Conservation (phyloP, 2,113 vertebrate genomes). For the Blennius ocellaris region DNA sequence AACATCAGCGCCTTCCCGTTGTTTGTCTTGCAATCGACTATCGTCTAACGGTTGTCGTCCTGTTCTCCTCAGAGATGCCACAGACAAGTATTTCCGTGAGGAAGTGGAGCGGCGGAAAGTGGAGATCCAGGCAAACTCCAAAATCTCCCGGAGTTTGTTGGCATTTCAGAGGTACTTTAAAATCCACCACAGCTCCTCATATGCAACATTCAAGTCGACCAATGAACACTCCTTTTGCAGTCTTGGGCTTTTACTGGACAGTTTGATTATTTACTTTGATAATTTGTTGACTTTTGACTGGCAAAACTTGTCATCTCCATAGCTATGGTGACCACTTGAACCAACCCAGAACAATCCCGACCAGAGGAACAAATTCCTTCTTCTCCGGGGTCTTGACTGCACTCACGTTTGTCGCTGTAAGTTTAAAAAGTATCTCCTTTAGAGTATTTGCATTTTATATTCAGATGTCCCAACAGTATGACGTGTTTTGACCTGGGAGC, state of each 20-base stretch:
- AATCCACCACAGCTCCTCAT: background rate
- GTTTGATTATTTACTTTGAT: too few species aligned
- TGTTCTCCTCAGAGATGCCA: constrained; percentile 85
- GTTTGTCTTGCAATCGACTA: background rate
- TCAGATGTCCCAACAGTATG: too few species aligned
- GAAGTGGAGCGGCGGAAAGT: constrained; percentile 84
- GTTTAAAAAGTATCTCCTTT: constrained; percentile 53
- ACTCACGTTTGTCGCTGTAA: constrained; percentile 90
- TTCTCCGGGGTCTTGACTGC: constrained; percentile 92
- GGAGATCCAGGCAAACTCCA: constrained; percentile 86
- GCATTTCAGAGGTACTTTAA: constrained; percentile 87
- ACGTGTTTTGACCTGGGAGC: too few species aligned
- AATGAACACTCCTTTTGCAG: too few species aligned
- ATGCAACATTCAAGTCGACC: background rate
- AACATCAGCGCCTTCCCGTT: too few species aligned
- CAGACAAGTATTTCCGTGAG: constrained; percentile 91
- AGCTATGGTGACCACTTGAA: constrained; percentile 84
- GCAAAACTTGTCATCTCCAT: background rate
- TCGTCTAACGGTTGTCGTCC: background rate
- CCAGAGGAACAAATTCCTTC: constrained; percentile 87
- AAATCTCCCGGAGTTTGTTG: constrained; percentile 83
- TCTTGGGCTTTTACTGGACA: too few species aligned
- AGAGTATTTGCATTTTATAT: too few species aligned
- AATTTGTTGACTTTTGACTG: too few species aligned
- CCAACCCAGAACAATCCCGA: constrained; percentile 69